Base-by-base conservation (phyloP, 1,140 invertebrate genomes). In the Platyscapa corneri region DNA sequence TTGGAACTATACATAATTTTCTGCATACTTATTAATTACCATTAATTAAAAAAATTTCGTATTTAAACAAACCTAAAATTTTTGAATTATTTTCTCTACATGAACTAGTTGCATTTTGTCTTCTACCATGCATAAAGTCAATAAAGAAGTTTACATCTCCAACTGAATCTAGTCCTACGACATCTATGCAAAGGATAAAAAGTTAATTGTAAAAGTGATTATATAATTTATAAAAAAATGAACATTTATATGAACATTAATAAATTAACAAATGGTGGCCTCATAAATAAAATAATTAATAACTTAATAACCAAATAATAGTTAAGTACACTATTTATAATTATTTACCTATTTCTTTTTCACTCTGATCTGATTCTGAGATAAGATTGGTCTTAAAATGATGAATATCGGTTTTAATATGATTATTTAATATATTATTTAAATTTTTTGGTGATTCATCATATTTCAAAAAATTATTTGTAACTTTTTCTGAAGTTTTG, bases 271-370 rank as follows among this genome's bases (percentile, higher is more conserved):
- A 46, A 20, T 56, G 18, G 3, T 56, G 18, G 3, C 18, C 18
- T 56, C 18, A 56, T 10, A 23, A 60, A 60, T 5, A 27, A 27
- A 5, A 1, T 2, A 60, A 60, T 27, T 3, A 60, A 60, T 27
- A 2, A 10, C 27, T 27, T 10, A 23, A 60, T 60, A 60, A 27
- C 12, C 3, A 60, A 2, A 27, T 27, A 27, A 53, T 16, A 53
- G 3, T 53, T 16, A 53, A 16, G 56, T 14, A 83, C 64, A 65
- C 5, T 37, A 60, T 32, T 34, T 53, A 16, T 74, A 10, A 76
- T 30, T 77, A 85, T 78, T 79, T 86, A 89, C 88, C 88, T 86
- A 89, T 89, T 78, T 87, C 88, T 86, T 87, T 88, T 70, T 87
- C 80, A 76, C 80, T 86, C 49, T 87, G 84, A 18, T 88, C 84